Evolutionary conservation across 2,888 invertebrate genomes (phyloP).

Genomic region (Bombylius discolor): DNA sequence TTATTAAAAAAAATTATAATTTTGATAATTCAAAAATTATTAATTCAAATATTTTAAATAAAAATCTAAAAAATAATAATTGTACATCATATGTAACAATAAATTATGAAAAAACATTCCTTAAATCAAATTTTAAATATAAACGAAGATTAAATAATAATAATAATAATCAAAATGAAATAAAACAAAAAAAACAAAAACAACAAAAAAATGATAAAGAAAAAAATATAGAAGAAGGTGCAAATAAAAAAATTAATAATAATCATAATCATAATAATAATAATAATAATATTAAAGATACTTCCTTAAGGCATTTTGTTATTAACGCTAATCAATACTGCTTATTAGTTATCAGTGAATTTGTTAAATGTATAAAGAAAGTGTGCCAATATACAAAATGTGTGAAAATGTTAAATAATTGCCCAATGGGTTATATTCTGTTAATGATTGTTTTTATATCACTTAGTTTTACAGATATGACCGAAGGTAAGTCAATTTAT

Average conservation of each 20-base stretch:
- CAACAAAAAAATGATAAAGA: not conserved
- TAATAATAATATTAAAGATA: not conserved
- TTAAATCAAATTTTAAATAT: conserved; percentile 36
- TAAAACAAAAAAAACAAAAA: not conserved
- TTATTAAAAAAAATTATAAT: not conserved
- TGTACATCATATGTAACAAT: not conserved
- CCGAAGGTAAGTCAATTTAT: conserved; percentile 7
- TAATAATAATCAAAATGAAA: not conserved
- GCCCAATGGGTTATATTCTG: conserved; percentile 6
- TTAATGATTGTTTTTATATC: conserved; percentile 7
- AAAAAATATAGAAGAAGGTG: too few relatives aligned
- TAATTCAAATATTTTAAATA: not conserved
- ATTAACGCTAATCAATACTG: not conserved
- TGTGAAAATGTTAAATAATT: conserved; percentile 12
- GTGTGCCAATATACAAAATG: conserved; percentile 8
- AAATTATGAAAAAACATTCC: conserved; percentile 20
- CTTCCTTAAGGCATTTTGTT: too few relatives aligned
- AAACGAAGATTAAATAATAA: conserved; percentile 26
- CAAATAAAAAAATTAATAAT: not conserved
- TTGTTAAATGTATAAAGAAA: conserved; percentile 1
- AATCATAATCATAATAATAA: not conserved
- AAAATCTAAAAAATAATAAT: not conserved
- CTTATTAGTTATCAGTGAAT: conserved; percentile 1
- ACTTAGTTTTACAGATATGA: conserved; percentile 9
- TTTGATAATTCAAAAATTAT: not conserved